Conservation (phyloP, 2,113 vertebrate species). For the Paratilapia polleni region DNA sequence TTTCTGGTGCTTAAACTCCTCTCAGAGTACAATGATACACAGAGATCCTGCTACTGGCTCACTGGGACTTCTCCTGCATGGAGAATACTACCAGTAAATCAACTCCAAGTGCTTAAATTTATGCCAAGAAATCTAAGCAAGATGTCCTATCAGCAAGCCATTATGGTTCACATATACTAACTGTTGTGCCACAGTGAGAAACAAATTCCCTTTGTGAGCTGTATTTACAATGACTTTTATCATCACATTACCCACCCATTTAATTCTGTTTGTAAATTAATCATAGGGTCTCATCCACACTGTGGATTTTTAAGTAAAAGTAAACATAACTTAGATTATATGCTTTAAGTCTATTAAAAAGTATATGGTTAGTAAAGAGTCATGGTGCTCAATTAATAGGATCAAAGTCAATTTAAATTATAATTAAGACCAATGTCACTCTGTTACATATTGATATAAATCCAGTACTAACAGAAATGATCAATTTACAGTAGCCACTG, state of each 20-base stretch:
- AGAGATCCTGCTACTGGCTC: background rate
- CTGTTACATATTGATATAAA: too few relatives aligned
- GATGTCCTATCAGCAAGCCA: background rate
- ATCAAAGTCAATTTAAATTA: background rate
- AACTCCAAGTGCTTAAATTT: background rate
- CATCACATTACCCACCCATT: background rate
- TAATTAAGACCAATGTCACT: background rate
- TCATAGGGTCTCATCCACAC: background rate
- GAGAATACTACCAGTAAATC: background rate
- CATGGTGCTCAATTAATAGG: too few relatives aligned
- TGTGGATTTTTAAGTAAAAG: background rate
- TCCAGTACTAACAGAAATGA: too few relatives aligned
- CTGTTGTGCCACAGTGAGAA: background rate
- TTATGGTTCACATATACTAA: background rate
- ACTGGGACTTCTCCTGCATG: background rate
- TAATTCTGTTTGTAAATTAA: background rate
- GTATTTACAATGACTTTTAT: background rate
- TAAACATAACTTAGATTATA: background rate
- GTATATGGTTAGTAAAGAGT: background rate
- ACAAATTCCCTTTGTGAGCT: background rate
- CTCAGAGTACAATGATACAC: background rate
- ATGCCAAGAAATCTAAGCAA: background rate
- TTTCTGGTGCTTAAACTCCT: slow-evolving; percentile 5
- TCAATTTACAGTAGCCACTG: too few relatives aligned
- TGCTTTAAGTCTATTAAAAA: background rate